Conservation (phyloP, 2,888 invertebrate species). For the Thymelicus sylvestris region DNA sequence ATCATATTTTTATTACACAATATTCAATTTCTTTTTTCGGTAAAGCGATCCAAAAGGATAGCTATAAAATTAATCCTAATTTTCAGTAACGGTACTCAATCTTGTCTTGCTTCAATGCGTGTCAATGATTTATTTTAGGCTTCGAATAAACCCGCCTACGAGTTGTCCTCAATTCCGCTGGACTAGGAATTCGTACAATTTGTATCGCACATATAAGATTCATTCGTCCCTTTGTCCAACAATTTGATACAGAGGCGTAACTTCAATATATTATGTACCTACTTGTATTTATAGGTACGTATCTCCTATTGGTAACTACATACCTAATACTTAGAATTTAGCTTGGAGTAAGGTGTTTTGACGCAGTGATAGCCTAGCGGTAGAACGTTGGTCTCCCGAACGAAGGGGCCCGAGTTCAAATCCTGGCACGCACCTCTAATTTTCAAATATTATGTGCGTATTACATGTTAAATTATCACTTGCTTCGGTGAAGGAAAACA, state of each 20-base stretch:
- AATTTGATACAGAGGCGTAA: not conserved
- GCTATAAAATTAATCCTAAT: conserved; percentile 2
- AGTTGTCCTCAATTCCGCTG: not conserved
- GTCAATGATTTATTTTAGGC: conserved; percentile 3
- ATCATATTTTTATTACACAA: too few species aligned
- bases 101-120: not conserved
- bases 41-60: not conserved
- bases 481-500: too few species aligned
- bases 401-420: too few species aligned
- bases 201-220: not conserved
- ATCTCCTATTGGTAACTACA: too few species aligned
- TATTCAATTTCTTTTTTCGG: not conserved
- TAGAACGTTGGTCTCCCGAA: too few species aligned
- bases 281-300: too few species aligned
- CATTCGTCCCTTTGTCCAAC: not conserved
- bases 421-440: too few species aligned
- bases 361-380: too few species aligned
- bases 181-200: not conserved
- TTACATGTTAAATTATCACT: too few species aligned
- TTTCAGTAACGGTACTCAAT: not conserved
- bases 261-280: not conserved
- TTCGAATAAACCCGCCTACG: not conserved
- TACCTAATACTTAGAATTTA: too few species aligned
- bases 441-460: too few species aligned
- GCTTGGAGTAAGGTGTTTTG: too few species aligned